Evolutionary conservation across 2,888 invertebrate genomes (phyloP), one percentile per base, ranked within the genome.

Genomic region (Tricholauxania praeusta): DNA sequence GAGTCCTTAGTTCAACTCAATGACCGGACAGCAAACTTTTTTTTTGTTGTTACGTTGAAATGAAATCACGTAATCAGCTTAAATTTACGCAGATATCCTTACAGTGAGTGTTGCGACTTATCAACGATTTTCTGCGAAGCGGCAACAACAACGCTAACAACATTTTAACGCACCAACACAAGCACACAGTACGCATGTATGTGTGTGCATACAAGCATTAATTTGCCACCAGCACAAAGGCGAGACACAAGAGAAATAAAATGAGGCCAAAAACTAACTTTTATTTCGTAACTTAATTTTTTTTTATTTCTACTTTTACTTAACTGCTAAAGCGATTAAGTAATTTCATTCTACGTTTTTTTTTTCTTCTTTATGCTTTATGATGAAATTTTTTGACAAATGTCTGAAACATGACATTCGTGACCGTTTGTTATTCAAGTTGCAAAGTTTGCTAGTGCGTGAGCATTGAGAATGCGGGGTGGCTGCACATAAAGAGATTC

Each of bases 51-150:
- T 12, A 1, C 15, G 49, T 39, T 19, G 22, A 64, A 64, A 64
- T 64, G 51, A 51, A 28, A 64, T 64, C 51, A 64, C 51, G 51
- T 64, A 64, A 64, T 64, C 64, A 51, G 64, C 64, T 64, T 64
- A 64, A 64, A 64, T 64, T 12, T 15, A 51, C 64, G 51, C 59
- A 60, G 39, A 39, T 28, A 12, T 14, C 8, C 28, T 12, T 2
- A 57, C 28, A 57, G 28, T 57, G 28, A 22, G 57, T 57, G 6
- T 55, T 55, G 19, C 12, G 28, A 28, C 57, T 57, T 57, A 57
- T 28, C 17, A 57, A 12, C 28, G 28, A 7, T 57, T 12, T 22
- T 57, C 57, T 12, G 12, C 28, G 6, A 22, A 12, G 22, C 5
- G 15, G 28, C 28, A 28, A 28, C 28, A 28, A 28, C 28, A 28